Evolutionary conservation across 2,888 invertebrate species (phyloP), one percentile per base, ranked within the genome.

Genomic region (Eupithecia exiguata): DNA sequence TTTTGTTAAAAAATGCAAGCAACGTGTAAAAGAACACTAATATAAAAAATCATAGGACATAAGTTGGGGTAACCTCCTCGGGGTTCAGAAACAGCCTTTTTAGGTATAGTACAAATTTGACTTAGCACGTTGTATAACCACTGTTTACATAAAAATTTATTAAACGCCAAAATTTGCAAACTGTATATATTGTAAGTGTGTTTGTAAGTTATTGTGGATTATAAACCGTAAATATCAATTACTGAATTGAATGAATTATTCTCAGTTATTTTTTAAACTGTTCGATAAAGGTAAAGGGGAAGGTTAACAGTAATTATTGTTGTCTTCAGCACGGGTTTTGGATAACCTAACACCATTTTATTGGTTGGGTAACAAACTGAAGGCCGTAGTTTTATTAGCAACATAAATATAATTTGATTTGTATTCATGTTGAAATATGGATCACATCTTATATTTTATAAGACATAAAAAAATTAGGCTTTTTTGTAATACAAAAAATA

Each of bases 351-450:
- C 69, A 68, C 61, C 10, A 35, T 18, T 65, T 38, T 18, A n/a
- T 38, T n/a, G 1, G 36, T 86, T 82, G 77, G 77, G 83, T 82
- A 85, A 86, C 77, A 69, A 66, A 72, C 76, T 75, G 83, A 82
- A 84, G 84, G 84, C 77, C 77, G 77, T 43, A 73, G 21, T 69
- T 76, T 69, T 74, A 62, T 18, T 9, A 74, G 46, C 58, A 68
- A 73, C 69, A 79, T 78, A 84, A 84, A 83, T 81, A 76, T 78
- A 71, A 78, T 74, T 79, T 78, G 68, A 69, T 69, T 25, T 71
- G 74, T 66, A 21, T 40, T 21, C 71, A 74, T 81, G 77, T 78
- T 62, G 78, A 78, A 80, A 81, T 81, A 66, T 79, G 18, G 35
- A 35, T 62, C 62, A 62, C 62, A 9, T 35, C 62, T 62, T 25